phyloP scores from a whole-genome alignment of 2,113 vertebrate species.

The Aplodontia rufa region DNA sequence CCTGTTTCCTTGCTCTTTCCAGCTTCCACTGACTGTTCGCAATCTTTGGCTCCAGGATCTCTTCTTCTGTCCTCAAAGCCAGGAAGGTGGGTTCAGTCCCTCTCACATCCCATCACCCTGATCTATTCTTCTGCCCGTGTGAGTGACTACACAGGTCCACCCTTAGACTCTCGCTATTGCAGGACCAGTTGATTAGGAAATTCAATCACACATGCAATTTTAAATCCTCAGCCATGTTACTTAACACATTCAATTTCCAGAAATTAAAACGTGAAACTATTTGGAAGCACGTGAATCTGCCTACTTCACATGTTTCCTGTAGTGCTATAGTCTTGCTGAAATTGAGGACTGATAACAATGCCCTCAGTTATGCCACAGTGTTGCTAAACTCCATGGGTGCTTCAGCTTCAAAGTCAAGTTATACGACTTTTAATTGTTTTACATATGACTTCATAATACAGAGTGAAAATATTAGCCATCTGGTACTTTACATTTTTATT shows the following conservation, averaged over 20 bases:
- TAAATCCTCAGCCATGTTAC: not conserved
- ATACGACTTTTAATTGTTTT: slow-evolving; percentile 25
- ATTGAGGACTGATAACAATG: not conserved
- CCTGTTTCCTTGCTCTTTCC: not conserved
- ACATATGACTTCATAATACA: not conserved
- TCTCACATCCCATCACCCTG: not conserved
- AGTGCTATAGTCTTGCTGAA: not conserved
- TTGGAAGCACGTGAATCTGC: not conserved
- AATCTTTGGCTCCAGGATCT: not conserved
- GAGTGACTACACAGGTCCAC: not conserved
- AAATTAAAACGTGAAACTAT: not conserved
- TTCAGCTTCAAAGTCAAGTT: slow-evolving; percentile 3
- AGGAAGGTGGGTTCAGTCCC: not conserved
- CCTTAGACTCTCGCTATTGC: not conserved
- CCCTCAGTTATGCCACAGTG: not conserved
- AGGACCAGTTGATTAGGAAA: not conserved
- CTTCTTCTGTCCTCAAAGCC: not conserved
- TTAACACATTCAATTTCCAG: not conserved
- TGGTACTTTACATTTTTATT: not conserved
- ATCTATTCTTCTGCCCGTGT: not conserved
- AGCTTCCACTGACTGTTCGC: not conserved
- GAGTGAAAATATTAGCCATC: not conserved
- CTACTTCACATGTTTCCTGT: not conserved
- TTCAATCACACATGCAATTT: not conserved
- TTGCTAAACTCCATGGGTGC: not conserved